Conservation (phyloP, 2,113 vertebrate species). For the Laticauda laticaudata region DNA sequence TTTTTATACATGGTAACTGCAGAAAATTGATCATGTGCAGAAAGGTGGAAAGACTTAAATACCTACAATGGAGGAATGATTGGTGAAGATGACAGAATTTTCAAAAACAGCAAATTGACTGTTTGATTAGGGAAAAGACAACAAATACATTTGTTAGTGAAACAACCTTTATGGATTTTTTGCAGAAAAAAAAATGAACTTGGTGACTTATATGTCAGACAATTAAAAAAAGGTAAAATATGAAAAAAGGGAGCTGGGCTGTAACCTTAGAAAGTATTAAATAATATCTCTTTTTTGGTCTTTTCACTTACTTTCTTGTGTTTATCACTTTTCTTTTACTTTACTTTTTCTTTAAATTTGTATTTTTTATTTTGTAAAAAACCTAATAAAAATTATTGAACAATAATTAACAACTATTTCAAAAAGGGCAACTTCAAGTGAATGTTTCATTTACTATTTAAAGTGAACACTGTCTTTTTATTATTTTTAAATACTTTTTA, state of each 20-base stretch:
- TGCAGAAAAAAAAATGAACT: neutral
- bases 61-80: neutral
- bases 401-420: neutral
- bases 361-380: neutral
- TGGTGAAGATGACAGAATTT: neutral
- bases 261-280: neutral
- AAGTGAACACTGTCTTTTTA: neutral
- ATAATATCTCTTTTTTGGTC: neutral
- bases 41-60: neutral
- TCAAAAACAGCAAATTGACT: neutral
- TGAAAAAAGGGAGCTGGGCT: neutral
- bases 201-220: neutral
- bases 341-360: neutral
- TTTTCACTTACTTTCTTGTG: neutral
- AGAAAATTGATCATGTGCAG: neutral
- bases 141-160: neutral
- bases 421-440: neutral
- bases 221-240: neutral
- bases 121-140: too few species aligned
- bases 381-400: neutral
- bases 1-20: neutral
- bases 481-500: too few species aligned
- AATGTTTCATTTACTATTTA: neutral
- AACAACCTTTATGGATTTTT: neutral
- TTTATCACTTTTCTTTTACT: neutral